phyloP scores from a whole-genome alignment of 2,888 invertebrate species.

The Mycalesis mineus region DNA sequence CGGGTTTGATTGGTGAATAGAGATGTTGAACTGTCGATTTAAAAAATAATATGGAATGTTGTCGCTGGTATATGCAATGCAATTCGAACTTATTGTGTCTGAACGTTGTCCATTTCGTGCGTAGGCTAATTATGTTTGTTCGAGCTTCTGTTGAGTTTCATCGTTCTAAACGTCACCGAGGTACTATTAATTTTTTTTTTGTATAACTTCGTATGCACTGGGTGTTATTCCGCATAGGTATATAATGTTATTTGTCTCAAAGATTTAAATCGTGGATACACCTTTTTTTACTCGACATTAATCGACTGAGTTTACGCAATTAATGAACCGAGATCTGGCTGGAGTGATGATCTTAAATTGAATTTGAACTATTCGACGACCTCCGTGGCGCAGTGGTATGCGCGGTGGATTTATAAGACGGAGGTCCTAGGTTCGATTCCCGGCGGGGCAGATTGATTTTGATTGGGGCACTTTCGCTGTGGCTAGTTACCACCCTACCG shows the following conservation, averaged over 20 bases:
- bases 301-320: neutral
- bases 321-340: too few species aligned
- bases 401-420: too few species aligned
- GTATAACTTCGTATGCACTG: constrained; percentile 52
- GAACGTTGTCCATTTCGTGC: constrained; percentile 29
- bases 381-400: too few species aligned
- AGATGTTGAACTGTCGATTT: neutral
- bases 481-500: too few species aligned
- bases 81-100: constrained; percentile 3
- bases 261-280: neutral
- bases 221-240: constrained; percentile 58
- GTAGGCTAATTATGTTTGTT: constrained; percentile 59
- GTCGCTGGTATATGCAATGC: neutral
- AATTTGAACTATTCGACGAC: too few species aligned
- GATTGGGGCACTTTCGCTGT: too few species aligned
- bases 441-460: too few species aligned
- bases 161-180: constrained; percentile 54
- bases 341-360: too few species aligned
- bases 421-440: too few species aligned
- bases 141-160: constrained; percentile 57
- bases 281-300: neutral
- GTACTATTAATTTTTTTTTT: constrained; percentile 62
- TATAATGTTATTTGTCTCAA: constrained; percentile 34
- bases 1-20: too few species aligned
- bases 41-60: neutral